Percentiles rank a stretch among this genome's conserved stretches.
phyloP scores from a whole-genome alignment of 1,140 invertebrate genomes.

The Elymnias hypermnestra region DNA sequence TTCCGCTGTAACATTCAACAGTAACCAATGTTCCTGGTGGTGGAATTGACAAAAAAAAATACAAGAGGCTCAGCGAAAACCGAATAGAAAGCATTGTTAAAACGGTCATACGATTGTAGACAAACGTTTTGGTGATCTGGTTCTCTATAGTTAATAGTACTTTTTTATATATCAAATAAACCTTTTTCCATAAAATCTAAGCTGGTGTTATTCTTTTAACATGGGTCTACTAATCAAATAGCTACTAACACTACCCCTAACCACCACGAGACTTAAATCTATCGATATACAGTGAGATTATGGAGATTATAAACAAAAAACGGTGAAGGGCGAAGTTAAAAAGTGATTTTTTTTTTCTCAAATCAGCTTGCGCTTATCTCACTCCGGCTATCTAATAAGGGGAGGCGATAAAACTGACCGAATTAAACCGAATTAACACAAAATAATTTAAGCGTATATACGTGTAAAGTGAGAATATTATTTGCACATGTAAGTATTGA shows the following conservation, averaged over 20 bases:
- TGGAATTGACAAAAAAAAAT: slow-evolving; percentile 40
- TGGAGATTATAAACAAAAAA: slow-evolving; percentile 23
- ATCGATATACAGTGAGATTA: not conserved
- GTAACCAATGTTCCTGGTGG: slow-evolving; percentile 59
- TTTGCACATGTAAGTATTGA: slow-evolving; percentile 65
- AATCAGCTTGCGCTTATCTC: slow-evolving; percentile 55
- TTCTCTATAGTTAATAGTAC: slow-evolving; percentile 58
- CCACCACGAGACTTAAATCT: slow-evolving; percentile 13
- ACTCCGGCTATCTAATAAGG: slow-evolving; percentile 43
- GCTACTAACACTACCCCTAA: slow-evolving; percentile 65
- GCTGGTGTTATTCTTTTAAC: slow-evolving; percentile 73
- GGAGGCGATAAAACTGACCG: slow-evolving; percentile 18
- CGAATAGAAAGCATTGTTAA: slow-evolving; percentile 3
- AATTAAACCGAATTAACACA: slow-evolving; percentile 8
- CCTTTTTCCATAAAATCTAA: slow-evolving; percentile 73
- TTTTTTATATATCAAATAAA: slow-evolving; percentile 72
- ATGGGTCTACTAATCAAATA: slow-evolving; percentile 69
- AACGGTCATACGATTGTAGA: not conserved
- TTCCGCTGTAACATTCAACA: slow-evolving; percentile 53
- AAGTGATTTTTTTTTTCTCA: slow-evolving; percentile 3
- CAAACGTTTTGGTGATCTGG: slow-evolving; percentile 57
- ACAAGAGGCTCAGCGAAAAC: slow-evolving; percentile 26
- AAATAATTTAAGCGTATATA: not conserved
- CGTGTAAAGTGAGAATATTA: slow-evolving; percentile 31
- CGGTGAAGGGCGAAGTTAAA: slow-evolving; percentile 43